Conservation (phyloP, 2,113 vertebrate genomes). For the Chionis minor region DNA sequence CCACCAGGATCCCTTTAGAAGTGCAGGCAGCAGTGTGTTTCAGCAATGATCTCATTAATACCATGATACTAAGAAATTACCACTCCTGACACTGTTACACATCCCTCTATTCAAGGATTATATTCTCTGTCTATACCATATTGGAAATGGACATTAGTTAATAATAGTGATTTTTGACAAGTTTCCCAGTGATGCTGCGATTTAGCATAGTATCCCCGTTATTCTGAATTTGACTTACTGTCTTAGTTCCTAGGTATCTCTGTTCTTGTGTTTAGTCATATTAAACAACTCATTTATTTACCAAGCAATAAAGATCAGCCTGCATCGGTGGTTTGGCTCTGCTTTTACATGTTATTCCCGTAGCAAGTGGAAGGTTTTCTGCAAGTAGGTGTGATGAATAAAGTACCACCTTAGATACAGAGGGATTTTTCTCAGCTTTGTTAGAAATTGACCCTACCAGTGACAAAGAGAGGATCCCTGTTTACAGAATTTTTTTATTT, state of each 20-base stretch:
- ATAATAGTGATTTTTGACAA: background rate
- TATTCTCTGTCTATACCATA: background rate
- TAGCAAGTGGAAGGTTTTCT: background rate
- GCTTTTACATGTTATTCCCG: background rate
- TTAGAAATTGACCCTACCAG: background rate
- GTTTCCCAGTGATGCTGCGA: background rate
- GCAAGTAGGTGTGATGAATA: background rate
- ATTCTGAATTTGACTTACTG: background rate
- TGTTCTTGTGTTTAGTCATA: background rate
- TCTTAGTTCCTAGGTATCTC: background rate
- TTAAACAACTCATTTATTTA: background rate
- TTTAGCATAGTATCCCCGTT: background rate
- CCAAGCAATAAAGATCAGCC: background rate
- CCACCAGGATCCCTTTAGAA: background rate
- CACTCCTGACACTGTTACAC: background rate
- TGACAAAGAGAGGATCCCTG: background rate
- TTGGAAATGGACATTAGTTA: background rate
- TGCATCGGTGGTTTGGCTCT: background rate
- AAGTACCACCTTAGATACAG: background rate
- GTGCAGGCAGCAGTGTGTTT: background rate
- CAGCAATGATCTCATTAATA: background rate
- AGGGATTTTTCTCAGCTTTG: background rate
- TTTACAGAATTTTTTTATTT: background rate
- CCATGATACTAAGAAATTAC: background rate
- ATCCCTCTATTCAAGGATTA: background rate